These are phyloP conservation scores for Drosophila subobscura DNA, from an alignment of 1,140 invertebrate genomes.

Conservation along the genomic window DNA sequence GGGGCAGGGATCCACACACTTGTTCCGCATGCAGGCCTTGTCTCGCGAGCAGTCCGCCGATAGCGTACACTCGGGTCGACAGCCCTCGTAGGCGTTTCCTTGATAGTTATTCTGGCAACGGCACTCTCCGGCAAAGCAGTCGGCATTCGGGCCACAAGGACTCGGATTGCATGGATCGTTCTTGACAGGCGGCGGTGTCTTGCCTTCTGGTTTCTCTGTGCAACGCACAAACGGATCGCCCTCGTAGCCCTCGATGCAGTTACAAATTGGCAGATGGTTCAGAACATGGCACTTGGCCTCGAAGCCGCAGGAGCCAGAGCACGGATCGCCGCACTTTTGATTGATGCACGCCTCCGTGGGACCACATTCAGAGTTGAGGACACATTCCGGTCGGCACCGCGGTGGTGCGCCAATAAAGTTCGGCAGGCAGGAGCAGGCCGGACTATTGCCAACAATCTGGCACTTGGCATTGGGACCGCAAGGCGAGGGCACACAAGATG, in stretches of 20 bases:
- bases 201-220: conserved; percentile 82
- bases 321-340: conserved; percentile 91
- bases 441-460: conserved; percentile 88
- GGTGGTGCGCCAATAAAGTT: conserved; percentile 90
- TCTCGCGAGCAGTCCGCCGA: conserved; percentile 92
- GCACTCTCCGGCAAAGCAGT: conserved; percentile 91
- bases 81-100: conserved; percentile 92
- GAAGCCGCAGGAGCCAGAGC: conserved; percentile 89
- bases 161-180: conserved; percentile 90
- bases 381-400: conserved; percentile 91
- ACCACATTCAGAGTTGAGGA: conserved; percentile 90
- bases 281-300: conserved; percentile 88
- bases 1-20: conserved; percentile 92
- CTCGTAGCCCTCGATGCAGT: conserved; percentile 87
- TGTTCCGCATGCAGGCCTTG: conserved; percentile 91
- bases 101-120: conserved; percentile 91
- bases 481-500: conserved; percentile 90
- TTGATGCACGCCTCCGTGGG: conserved; percentile 88
- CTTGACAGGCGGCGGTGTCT: conserved; percentile 15
- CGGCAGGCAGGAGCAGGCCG: conserved; percentile 90
- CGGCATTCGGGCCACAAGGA: conserved; percentile 92
- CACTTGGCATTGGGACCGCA: conserved; percentile 93
- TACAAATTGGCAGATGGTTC: conserved; percentile 89
- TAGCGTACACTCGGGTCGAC: conserved; percentile 91
- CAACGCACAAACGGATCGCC: conserved; percentile 89